These are phyloP conservation scores for Trogon surrucura DNA, from an alignment of 2,113 vertebrate genomes.

Conservation along the genomic window DNA sequence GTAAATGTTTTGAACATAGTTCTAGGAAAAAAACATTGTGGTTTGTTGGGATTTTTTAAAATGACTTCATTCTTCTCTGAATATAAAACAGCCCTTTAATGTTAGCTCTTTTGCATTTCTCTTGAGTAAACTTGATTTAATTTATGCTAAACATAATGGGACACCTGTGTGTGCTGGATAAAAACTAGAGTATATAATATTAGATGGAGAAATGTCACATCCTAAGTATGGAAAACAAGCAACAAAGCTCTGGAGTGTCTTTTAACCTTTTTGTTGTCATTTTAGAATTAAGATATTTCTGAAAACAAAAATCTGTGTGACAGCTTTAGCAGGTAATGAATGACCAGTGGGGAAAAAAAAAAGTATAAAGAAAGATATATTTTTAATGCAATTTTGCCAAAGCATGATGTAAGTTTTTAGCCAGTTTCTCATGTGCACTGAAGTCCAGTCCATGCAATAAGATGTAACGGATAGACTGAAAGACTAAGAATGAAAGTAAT, in stretches of 20 bases:
- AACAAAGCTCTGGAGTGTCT: neutral
- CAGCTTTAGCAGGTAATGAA: neutral
- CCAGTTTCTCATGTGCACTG: neutral
- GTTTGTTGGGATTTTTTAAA: neutral
- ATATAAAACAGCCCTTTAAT: slow-evolving; percentile 25
- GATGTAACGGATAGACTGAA: neutral
- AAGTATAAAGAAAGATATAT: neutral
- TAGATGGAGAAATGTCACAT: neutral
- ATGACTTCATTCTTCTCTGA: neutral
- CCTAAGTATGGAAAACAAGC: neutral
- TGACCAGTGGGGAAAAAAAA: neutral
- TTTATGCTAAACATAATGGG: slow-evolving; percentile 46
- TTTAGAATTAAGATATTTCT: neutral
- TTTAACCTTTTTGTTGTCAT: neutral
- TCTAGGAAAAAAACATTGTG: neutral
- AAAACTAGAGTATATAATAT: neutral
- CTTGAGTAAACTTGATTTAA: slow-evolving; percentile 28
- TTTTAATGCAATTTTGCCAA: neutral
- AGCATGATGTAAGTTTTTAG: neutral
- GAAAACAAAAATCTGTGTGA: neutral
- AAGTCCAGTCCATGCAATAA: neutral
- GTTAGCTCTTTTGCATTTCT: slow-evolving; percentile 35
- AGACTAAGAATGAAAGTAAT: neutral
- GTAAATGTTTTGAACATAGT: neutral
- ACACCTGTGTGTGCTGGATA: slow-evolving; percentile 37